Evolutionary conservation across 92 coral and sea anemone species (phyloP).

Genomic region (Plumapathes pennacea): DNA sequence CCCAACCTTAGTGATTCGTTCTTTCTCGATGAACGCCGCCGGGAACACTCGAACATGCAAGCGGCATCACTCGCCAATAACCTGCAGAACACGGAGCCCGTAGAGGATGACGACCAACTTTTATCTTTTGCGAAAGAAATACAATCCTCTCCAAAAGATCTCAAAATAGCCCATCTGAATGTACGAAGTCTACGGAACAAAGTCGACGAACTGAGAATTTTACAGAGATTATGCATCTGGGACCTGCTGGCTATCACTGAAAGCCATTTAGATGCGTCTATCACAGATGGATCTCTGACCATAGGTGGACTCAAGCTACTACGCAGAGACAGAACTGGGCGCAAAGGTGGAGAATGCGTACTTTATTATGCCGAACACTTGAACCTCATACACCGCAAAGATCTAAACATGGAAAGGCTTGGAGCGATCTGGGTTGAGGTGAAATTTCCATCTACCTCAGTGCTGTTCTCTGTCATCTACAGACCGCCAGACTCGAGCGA

Average conservation of each 20-base stretch:
- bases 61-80: too few species aligned
- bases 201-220: conserved; percentile 35
- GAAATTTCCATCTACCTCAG: conserved; percentile 20
- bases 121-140: too few species aligned
- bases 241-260: conserved; percentile 37
- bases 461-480: conserved; percentile 36
- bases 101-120: too few species aligned
- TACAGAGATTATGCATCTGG: conserved; percentile 18
- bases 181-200: conserved; percentile 43
- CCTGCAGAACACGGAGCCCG: too few species aligned
- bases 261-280: conserved; percentile 11
- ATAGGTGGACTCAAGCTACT: conserved; percentile 17
- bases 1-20: too few species aligned
- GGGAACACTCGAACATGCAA: too few species aligned
- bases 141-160: conserved; percentile 15
- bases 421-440: conserved; percentile 47
- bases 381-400: conserved; percentile 24
- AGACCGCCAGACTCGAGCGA: conserved; percentile 19
- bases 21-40: too few species aligned
- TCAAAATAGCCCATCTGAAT: conserved; percentile 32
- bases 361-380: conserved; percentile 36
- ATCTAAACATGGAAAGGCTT: conserved; percentile 8
- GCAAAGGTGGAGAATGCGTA: conserved; percentile 26
- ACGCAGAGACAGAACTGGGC: conserved; percentile 10
- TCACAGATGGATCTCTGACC: background rate